These are phyloP conservation scores for Hippasteria phrygiana DNA, from an alignment of 53 echinoderm and acorn worm genomes.

Conservation along the genomic window DNA sequence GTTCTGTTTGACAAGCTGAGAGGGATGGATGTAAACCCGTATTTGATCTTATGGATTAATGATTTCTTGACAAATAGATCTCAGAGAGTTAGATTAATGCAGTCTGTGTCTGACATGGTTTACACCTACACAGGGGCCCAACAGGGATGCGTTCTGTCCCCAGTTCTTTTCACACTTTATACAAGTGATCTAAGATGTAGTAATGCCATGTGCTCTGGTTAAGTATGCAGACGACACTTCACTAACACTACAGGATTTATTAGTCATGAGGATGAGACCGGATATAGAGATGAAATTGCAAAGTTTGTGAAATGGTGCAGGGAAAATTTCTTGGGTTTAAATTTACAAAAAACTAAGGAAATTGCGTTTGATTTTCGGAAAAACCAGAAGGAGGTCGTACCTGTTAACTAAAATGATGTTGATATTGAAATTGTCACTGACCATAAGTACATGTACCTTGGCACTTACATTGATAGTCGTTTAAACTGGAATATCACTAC, in stretches of 20 bases:
- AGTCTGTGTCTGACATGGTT: conserved; percentile 11
- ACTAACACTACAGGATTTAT: not conserved
- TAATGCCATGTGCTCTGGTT: not conserved
- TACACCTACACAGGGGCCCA: conserved; percentile 35
- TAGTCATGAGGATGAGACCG: no score
- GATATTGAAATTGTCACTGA: no score
- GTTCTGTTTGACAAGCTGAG: conserved; percentile 1
- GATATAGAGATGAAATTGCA: no score
- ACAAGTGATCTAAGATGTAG: conserved; percentile 19
- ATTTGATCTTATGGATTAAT: conserved; percentile 23
- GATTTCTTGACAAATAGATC: conserved; percentile 31
- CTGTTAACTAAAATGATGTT: not conserved
- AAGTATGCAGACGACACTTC: conserved; percentile 18
- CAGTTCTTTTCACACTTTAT: no score
- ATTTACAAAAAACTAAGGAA: conserved; percentile 9
- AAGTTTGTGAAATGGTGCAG: no score
- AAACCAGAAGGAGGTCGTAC: no score
- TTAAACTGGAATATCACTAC: no score
- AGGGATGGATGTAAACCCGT: conserved; percentile 37
- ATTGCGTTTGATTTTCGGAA: no score
- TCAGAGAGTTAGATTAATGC: conserved; percentile 15
- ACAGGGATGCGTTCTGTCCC: conserved; percentile 40
- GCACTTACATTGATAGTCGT: no score
- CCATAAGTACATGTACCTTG: no score
- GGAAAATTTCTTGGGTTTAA: not conserved